These are phyloP conservation scores for Terebella lapidaria DNA, from an alignment of 2,888 invertebrate genomes.

Conservation along the genomic window DNA sequence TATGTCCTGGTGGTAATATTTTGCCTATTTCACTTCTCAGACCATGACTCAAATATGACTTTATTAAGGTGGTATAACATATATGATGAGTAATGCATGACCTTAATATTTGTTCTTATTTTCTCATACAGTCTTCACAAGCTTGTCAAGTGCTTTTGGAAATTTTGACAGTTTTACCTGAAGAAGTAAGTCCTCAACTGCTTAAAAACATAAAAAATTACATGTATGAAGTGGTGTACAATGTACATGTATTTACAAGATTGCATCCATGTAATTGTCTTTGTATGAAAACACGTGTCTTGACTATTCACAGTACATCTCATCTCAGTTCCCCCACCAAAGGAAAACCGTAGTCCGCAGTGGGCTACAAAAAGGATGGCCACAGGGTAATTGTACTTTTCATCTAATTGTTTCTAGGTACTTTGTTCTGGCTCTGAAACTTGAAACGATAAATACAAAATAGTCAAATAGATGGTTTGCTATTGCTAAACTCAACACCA, in stretches of 20 bases:
- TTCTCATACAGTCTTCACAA: constrained; percentile 55
- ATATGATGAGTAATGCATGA: neutral
- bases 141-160: constrained; percentile 70
- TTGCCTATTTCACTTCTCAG: no score
- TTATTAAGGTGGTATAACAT: neutral
- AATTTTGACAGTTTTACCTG: constrained; percentile 79
- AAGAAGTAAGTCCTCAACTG: constrained; percentile 70
- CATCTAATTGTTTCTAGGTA: neutral
- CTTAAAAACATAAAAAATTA: no score
- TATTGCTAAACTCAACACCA: no score
- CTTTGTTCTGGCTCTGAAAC: no score
- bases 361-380: constrained; percentile 38
- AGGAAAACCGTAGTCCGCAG: constrained; percentile 34
- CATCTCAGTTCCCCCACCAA: constrained; percentile 33
- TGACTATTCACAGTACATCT: constrained; percentile 12
- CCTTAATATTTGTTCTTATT: no score
- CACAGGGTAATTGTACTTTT: constrained; percentile 32
- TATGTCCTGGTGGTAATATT: no score
- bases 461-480: no score
- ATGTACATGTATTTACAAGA: neutral
- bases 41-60: neutral
- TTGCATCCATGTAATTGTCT: neutral
- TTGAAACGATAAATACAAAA: no score
- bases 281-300: neutral
- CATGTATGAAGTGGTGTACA: no score